Conservation (phyloP, 2,888 invertebrate genomes). For the Pterostichus madidus region DNA sequence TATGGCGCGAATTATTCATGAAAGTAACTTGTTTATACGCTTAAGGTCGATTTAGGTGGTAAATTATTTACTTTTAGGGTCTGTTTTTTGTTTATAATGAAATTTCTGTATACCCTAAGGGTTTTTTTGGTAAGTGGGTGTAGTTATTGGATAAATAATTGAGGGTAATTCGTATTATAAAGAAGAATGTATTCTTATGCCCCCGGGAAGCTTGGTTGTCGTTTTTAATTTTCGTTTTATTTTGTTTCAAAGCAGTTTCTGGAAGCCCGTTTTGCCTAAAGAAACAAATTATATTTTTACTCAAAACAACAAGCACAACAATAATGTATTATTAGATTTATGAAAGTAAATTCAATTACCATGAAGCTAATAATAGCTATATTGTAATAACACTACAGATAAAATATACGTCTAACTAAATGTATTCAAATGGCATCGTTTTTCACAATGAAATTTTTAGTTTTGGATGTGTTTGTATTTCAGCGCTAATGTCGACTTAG, state of each 20-base stretch:
- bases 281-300: neutral
- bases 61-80: neutral
- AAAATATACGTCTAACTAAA: no score
- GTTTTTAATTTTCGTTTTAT: slow-evolving; percentile 1
- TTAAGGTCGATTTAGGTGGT: neutral
- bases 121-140: neutral
- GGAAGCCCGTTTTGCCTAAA: neutral
- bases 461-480: no score
- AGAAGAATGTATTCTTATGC: neutral
- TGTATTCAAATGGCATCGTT: no score
- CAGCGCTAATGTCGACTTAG: no score
- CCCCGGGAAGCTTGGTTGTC: neutral
- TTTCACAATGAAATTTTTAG: no score
- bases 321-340: no score
- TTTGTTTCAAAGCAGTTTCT: neutral
- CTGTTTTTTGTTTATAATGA: neutral
- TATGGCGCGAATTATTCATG: slow-evolving; percentile 1
- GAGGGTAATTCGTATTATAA: neutral
- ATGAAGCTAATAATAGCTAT: no score
- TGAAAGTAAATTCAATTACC: no score
- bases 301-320: no score
- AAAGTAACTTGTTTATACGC: neutral
- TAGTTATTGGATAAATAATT: neutral
- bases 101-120: neutral
- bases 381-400: no score